Evolutionary conservation across 2,888 invertebrate genomes (phyloP).

Genomic region (Gastrophysa polygoni): DNA sequence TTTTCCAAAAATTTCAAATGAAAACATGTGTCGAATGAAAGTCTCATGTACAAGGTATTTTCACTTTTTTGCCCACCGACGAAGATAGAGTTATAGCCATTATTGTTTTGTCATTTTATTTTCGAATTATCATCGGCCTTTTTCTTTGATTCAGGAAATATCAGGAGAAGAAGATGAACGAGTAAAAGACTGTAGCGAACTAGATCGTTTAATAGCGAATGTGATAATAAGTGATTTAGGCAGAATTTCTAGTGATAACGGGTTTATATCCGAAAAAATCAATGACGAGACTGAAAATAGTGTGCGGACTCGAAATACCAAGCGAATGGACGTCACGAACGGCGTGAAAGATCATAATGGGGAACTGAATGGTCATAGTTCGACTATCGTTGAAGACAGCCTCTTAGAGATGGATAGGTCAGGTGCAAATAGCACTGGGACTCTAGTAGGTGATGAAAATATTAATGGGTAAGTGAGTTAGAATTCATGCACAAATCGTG

Average conservation of each 20-base stretch:
- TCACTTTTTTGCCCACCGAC: no score
- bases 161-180: no score
- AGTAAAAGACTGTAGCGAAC: constrained; percentile 8
- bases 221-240: constrained; percentile 46
- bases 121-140: constrained; percentile 39
- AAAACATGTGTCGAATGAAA: no score
- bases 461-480: constrained; percentile 45
- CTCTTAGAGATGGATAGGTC: constrained; percentile 49
- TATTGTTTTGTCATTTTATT: no score
- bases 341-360: constrained; percentile 26
- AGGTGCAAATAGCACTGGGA: constrained; percentile 63
- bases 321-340: constrained; percentile 14
- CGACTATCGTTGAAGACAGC: constrained; percentile 42
- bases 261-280: constrained; percentile 3
- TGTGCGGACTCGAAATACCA: constrained; percentile 26
- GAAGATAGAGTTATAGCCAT: no score
- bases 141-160: not conserved
- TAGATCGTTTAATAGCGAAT: constrained; percentile 38
- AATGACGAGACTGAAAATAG: constrained; percentile 19
- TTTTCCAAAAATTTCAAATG: no score
- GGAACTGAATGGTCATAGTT: constrained; percentile 26
- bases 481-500: no score
- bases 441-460: constrained; percentile 57
- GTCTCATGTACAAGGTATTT: no score
- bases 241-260: constrained; percentile 24